phyloP scores from a whole-genome alignment of 2,888 invertebrate genomes.

The Pasiphila rectangulata region DNA sequence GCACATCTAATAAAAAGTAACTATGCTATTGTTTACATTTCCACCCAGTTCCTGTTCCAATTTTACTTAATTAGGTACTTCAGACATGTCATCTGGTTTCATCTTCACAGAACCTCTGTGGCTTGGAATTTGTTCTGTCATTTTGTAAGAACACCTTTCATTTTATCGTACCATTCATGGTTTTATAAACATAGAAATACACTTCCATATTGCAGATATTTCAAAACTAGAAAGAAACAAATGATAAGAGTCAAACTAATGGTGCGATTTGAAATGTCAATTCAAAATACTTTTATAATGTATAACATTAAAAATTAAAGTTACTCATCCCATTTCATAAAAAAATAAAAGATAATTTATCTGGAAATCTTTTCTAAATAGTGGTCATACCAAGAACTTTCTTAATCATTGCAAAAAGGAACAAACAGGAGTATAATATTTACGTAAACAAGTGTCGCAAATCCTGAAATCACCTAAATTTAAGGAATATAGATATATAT shows the following conservation, averaged over 20 bases:
- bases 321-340: conserved; percentile 32
- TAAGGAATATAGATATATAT: no score
- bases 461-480: no score
- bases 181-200: conserved; percentile 43
- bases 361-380: conserved; percentile 33
- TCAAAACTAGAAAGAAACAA: conserved; percentile 53
- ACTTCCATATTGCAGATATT: conserved; percentile 37
- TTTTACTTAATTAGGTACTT: conserved; percentile 61
- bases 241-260: conserved; percentile 33
- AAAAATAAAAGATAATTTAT: neutral
- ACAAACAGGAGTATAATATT: neutral
- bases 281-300: neutral
- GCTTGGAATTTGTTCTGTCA: conserved; percentile 31
- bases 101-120: conserved; percentile 43
- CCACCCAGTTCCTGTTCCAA: conserved; percentile 68
- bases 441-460: no score
- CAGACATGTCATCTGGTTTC: conserved; percentile 53
- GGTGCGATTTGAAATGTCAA: no score
- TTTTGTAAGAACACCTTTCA: conserved; percentile 40
- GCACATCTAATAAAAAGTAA: conserved; percentile 46
- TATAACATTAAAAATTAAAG: conserved; percentile 8
- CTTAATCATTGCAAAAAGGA: neutral
- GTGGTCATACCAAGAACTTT: conserved; percentile 50
- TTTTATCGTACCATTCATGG: conserved; percentile 72
- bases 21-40: conserved; percentile 78